Conservation (phyloP, 2,113 vertebrate genomes). For the Channa argus region DNA sequence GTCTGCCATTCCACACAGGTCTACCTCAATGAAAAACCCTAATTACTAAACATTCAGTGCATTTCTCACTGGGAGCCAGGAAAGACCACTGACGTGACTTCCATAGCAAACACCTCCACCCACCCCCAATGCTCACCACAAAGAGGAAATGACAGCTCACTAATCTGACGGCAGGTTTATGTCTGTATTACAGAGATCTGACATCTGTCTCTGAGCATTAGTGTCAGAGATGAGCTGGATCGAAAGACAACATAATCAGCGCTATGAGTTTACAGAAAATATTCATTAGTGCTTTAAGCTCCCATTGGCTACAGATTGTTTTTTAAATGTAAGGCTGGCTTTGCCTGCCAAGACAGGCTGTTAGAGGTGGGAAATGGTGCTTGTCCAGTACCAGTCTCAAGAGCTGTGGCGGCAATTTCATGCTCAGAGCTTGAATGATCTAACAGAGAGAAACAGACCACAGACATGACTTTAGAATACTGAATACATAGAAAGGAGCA, state of each 20-base stretch:
- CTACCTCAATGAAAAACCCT: slow-evolving; percentile 27
- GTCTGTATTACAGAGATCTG: slow-evolving; percentile 45
- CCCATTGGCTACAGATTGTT: slow-evolving; percentile 18
- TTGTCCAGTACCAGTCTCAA: slow-evolving; percentile 18
- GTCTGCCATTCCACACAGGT: neutral
- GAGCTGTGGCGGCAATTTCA: slow-evolving; percentile 29
- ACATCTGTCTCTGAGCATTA: slow-evolving; percentile 57
- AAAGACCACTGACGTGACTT: slow-evolving; percentile 45
- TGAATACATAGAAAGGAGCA: neutral
- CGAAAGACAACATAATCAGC: slow-evolving; percentile 19
- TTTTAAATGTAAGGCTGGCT: slow-evolving; percentile 9
- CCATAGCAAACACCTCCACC: slow-evolving; percentile 28
- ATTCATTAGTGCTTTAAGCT: slow-evolving; percentile 22
- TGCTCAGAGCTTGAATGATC: slow-evolving; percentile 21
- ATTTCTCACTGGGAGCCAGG: slow-evolving; percentile 38
- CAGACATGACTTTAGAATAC: neutral
- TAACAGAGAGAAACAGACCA: slow-evolving; percentile 7
- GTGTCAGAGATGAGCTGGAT: slow-evolving; percentile 19
- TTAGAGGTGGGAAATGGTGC: slow-evolving; percentile 29
- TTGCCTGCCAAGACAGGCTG: slow-evolving; percentile 14
- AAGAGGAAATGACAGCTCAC: slow-evolving; percentile 37
- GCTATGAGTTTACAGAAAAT: slow-evolving; percentile 17
- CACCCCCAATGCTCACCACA: neutral
- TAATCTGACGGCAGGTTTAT: slow-evolving; percentile 54
- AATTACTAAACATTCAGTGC: slow-evolving; percentile 36